A percentile compares a stretch with the other conserved stretches of the same genome.
These are phyloP conservation scores for Dioctria rufipes DNA, from an alignment of 2,888 invertebrate species.

Conservation along the genomic window DNA sequence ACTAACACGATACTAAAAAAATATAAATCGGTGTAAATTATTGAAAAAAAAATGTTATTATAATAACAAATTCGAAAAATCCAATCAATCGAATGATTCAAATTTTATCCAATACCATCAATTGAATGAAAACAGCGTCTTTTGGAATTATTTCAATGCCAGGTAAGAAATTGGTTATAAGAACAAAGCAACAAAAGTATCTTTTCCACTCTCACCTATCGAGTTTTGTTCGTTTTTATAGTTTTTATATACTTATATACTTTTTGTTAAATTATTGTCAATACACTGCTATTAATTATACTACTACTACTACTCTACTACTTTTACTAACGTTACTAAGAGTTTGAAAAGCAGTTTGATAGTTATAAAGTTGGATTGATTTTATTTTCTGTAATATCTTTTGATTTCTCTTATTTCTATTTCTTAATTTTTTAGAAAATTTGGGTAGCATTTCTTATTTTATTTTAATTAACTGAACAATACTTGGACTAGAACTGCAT, in stretches of 20 bases:
- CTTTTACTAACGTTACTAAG: constrained; percentile 35
- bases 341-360: constrained; percentile 19
- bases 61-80: constrained; percentile 18
- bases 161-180: constrained; percentile 82
- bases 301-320: constrained; percentile 33
- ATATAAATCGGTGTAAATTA: constrained; percentile 34
- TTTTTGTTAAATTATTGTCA: not conserved
- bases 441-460: not conserved
- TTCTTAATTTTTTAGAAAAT: constrained; percentile 2
- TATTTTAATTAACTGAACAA: not conserved
- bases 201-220: not conserved
- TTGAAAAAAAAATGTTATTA: constrained; percentile 6
- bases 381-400: constrained; percentile 9
- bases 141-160: constrained; percentile 99
- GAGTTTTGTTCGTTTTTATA: constrained; percentile 17
- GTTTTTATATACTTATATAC: constrained; percentile 21
- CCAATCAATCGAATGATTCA: constrained; percentile 59
- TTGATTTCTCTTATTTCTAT: constrained; percentile 1
- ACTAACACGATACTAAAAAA: constrained; percentile 42
- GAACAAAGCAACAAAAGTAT: constrained; percentile 60
- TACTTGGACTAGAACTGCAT: constrained; percentile 18
- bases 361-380: not conserved
- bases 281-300: constrained; percentile 31
- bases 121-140: constrained; percentile 81
- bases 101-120: constrained; percentile 22